Evolutionary conservation across 2,797 vertebrate genomes (phyloP), one percentile per base, ranked within the genome.

Genomic region (Macrochelys suwanniensis): DNA sequence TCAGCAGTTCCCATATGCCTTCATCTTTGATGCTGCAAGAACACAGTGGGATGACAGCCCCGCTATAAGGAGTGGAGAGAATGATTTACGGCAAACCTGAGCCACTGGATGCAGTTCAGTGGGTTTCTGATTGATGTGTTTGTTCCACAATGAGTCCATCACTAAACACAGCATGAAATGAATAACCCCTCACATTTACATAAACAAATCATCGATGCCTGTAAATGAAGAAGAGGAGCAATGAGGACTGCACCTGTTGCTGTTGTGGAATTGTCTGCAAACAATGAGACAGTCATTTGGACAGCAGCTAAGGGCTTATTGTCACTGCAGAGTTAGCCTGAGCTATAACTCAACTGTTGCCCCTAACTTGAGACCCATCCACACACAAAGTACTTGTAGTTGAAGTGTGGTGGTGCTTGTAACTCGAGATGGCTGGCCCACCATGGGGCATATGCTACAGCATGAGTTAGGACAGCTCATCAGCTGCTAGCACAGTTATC

Each of bases 241-340:
- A 28, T 16, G n/a, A 37, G 76, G 78, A 45, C 45, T 21, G 28
- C 33, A 59, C 12, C 23, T 56, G 3, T 12, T 0, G 1, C 80
- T 89, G 76, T 28, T 50, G 89, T 37, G 51, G 87, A 51, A 59
- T 50, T n/a, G 81, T 87, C 87, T 87, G 84, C 57, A 61, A 79
- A 65, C 51, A 49, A 37, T 0, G 2, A 81, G 37, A 84, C 0
- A 0, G 68, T 80, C 71, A 51, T 47, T 13, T 81, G 65, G 80
- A 51, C 76, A 81, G 83, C 37, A 78, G 37, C 10, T 54, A 57
- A 54, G 33, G 5, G 54, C 21, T 54, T 25, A 54, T 11, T 25
- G 54, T 25, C 54, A 54, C 54, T 25, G 54, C 21, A 54, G 54
- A 10, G 21, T 54, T 54, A 54, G 23, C 54, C 54, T 54, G 54